Base-by-base conservation (phyloP, 2,113 vertebrate species). In the Nannobrachium achirus region DNA sequence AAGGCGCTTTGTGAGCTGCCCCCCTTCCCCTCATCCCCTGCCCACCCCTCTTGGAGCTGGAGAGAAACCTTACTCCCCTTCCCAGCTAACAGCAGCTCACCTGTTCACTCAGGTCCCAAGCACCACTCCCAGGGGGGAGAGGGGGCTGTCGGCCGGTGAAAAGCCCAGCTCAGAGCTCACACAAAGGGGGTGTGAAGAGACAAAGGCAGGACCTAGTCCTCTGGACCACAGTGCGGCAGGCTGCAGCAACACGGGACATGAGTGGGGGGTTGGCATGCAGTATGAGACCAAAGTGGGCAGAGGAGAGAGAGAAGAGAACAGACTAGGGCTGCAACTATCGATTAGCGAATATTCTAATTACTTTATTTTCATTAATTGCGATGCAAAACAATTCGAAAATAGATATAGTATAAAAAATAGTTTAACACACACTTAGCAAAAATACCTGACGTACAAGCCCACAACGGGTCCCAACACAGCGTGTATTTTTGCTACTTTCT, bases 1-100 rank as follows among this genome's bases (percentile, higher is more conserved):
- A 93, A 91, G 93, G 66, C 19, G 78, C 90, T 91, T 93, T 94
- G 91, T 93, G 66, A 86, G 75, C 63, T 41, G 50, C 46, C 51
- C 84, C 74, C 64, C 68, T 68, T 52, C 73, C 59, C 56, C 67
- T 66, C 70, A 1, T 73, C 66, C 48, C 53, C 40, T 20, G 66
- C 50, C 53, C 82, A 80, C 76, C 75, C 85, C 73, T 82, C 73
- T 45, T 55, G 79, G 81, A 78, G 64, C 71, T 66, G 72, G 71
- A 84, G 76, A 84, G 75, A 90, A 83, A 80, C 83, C 74, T 79
- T 78, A 79, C 74, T 84, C 80, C 73, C 1, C 25, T 73, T 84
- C 80, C 73, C 1, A 41, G 44, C 75, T 73, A 66, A 84, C 85
- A 87, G 82, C 76, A 33, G 70, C 82, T 87, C 83, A 87, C 87